These are phyloP conservation scores for Amphibalanus amphitrite DNA, from an alignment of 1,140 invertebrate species.

Conservation along the genomic window DNA sequence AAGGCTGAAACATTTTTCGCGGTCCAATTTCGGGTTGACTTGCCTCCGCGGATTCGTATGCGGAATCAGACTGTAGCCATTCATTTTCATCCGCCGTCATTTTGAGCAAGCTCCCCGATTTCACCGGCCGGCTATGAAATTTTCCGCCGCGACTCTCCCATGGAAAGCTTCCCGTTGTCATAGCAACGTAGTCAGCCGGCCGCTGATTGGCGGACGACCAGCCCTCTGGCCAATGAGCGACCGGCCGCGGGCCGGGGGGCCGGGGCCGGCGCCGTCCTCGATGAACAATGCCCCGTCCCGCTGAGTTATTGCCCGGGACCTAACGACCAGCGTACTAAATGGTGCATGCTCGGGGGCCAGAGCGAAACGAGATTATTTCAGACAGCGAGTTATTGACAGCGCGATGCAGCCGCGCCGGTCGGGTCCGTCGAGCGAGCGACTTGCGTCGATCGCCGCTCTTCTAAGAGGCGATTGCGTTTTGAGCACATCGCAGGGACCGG, in stretches of 20 bases:
- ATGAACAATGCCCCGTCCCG: neutral
- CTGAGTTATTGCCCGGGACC: neutral
- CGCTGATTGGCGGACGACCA: neutral
- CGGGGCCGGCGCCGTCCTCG: too few relatives aligned
- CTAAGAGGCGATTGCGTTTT: too few relatives aligned
- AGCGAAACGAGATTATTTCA: neutral
- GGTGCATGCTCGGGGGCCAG: neutral
- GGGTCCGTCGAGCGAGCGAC: too few relatives aligned
- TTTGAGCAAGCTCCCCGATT: neutral
- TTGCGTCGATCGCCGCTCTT: too few relatives aligned
- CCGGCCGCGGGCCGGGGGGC: too few relatives aligned
- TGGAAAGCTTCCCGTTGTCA: neutral
- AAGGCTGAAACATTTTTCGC: neutral
- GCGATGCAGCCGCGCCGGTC: neutral
- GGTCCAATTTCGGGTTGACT: neutral
- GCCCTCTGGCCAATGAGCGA: neutral
- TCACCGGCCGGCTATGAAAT: neutral
- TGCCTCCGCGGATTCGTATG: neutral
- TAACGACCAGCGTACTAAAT: neutral
- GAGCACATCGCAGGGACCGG: too few relatives aligned
- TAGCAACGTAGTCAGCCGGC: neutral
- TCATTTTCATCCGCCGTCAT: neutral
- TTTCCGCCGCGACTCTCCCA: neutral
- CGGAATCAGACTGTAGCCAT: neutral
- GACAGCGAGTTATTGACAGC: neutral